Percentiles rank a stretch among this genome's conserved stretches.
These are phyloP conservation scores for Achatina immaculata DNA, from an alignment of 1,140 invertebrate genomes.

Conservation along the genomic window DNA sequence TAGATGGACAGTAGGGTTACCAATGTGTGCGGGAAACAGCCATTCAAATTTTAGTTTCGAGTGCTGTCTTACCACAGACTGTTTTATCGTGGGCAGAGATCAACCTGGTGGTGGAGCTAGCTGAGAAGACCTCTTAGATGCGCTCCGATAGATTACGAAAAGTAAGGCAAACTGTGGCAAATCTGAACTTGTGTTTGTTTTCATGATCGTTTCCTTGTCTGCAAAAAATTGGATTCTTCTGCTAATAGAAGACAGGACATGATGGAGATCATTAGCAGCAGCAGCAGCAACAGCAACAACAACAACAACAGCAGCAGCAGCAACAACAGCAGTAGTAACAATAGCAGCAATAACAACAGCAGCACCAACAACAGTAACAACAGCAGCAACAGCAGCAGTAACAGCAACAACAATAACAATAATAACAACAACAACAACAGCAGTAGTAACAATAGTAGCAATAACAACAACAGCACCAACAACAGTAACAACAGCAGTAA, in stretches of 20 bases:
- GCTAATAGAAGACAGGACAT: not conserved
- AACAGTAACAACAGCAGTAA: conserved; percentile 10
- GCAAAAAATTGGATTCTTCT: not conserved
- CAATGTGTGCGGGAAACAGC: no score
- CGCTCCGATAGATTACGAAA: no score
- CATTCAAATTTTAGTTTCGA: no score
- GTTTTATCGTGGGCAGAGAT: no score
- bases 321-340: not conserved
- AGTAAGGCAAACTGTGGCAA: no score
- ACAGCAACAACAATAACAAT: not conserved
- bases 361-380: not conserved
- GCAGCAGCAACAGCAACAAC: not conserved
- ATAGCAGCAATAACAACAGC: not conserved
- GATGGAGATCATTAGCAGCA: not conserved
- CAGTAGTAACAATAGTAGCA: conserved; percentile 20
- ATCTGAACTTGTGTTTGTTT: no score
- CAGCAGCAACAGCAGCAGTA: not conserved
- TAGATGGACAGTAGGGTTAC: no score
- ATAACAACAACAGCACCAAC: not conserved
- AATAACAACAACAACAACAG: conserved; percentile 1
- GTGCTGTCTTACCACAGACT: no score
- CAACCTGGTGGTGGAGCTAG: no score
- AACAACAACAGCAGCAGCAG: not conserved
- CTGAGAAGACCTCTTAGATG: no score
- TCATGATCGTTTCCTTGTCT: not conserved